These are phyloP conservation scores for Sitodiplosis mosellana DNA, from an alignment of 1,140 invertebrate genomes.

Conservation along the genomic window DNA sequence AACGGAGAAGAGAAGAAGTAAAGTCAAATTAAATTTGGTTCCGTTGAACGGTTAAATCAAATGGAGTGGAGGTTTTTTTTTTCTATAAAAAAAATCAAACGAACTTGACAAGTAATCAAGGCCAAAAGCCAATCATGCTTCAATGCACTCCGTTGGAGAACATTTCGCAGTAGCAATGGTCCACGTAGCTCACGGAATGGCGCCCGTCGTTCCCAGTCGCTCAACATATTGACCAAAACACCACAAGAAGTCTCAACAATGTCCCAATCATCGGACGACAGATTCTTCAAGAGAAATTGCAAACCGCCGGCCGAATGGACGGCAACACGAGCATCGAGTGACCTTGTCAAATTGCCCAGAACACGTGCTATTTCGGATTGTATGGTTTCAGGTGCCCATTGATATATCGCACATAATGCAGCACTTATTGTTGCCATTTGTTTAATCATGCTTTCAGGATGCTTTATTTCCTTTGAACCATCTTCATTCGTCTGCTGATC, in stretches of 20 bases:
- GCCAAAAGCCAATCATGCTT: conserved; percentile 24
- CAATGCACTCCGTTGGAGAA: conserved; percentile 15
- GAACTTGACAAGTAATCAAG: conserved; percentile 18
- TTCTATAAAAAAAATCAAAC: neutral
- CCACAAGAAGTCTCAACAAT: conserved; percentile 21
- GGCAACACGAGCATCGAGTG: conserved; percentile 18
- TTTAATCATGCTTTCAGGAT: conserved; percentile 2
- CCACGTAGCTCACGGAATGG: conserved; percentile 20
- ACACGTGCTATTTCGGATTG: conserved; percentile 21
- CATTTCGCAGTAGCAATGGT: conserved; percentile 12
- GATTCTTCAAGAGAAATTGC: conserved; percentile 12
- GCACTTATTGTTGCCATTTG: conserved; percentile 3
- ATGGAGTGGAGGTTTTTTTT: too few relatives aligned
- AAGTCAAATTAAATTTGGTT: too few relatives aligned
- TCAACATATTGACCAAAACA: conserved; percentile 21
- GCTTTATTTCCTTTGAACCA: neutral
- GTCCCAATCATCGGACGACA: conserved; percentile 16
- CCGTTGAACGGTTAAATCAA: too few relatives aligned
- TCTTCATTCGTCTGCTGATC: neutral
- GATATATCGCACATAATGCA: conserved; percentile 11
- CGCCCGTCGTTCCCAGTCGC: conserved; percentile 18
- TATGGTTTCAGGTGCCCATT: conserved; percentile 7
- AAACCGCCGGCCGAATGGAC: conserved; percentile 19
- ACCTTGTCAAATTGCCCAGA: conserved; percentile 24
- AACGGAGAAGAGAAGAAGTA: too few relatives aligned